These are phyloP conservation scores for Vidua macroura DNA, from an alignment of 2,113 vertebrate genomes.

Conservation along the genomic window DNA sequence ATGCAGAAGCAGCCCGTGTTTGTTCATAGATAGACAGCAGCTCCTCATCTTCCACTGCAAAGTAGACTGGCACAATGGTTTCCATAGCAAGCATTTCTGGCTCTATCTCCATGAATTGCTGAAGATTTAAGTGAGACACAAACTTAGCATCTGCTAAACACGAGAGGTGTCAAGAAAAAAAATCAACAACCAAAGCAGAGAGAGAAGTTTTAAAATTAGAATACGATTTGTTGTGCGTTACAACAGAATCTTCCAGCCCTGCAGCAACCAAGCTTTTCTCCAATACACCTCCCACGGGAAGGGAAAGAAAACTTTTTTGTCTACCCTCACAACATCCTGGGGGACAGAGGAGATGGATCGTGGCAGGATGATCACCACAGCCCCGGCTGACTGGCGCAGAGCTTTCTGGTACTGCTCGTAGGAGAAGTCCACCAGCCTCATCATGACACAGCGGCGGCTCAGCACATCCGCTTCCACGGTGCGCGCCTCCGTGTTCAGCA, in stretches of 20 bases:
- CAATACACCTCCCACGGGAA: rapidly evolving
- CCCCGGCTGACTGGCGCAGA: conserved; percentile 91
- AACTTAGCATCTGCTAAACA: neutral
- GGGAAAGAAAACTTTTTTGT: neutral
- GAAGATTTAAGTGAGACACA: neutral
- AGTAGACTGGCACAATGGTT: conserved; percentile 95
- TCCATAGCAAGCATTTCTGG: conserved; percentile 96
- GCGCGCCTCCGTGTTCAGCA: conserved; percentile 95
- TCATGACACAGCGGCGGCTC: conserved; percentile 95
- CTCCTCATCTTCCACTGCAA: conserved; percentile 93
- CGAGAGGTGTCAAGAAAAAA: neutral
- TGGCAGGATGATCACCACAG: conserved; percentile 94
- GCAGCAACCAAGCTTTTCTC: neutral
- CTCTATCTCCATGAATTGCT: conserved; percentile 99
- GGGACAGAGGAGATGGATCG: conserved; percentile 90
- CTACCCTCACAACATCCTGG: conserved; percentile 92
- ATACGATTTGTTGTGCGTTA: neutral
- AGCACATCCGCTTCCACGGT: conserved; percentile 92
- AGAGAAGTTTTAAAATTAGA: neutral
- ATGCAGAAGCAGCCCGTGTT: conserved; percentile 88
- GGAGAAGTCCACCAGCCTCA: conserved; percentile 92
- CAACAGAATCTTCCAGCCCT: neutral
- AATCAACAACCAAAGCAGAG: neutral
- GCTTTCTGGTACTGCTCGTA: conserved; percentile 95
- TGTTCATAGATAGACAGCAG: conserved; percentile 95